Evolutionary conservation across 92 coral and sea anemone species (phyloP).

Genomic region (Phenganax stokvisi): DNA sequence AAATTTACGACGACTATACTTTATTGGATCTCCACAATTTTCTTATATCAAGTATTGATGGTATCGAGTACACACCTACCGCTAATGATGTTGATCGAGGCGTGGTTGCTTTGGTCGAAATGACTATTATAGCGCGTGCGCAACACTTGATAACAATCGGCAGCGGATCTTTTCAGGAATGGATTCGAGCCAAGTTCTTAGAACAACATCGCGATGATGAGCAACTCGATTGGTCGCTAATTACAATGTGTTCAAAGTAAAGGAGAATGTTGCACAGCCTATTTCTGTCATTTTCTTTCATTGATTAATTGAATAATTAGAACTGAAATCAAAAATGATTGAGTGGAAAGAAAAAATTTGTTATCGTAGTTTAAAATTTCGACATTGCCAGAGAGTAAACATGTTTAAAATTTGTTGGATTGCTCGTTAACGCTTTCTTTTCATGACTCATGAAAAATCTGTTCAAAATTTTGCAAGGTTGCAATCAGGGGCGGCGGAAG

Average conservation of each 20-base stretch:
- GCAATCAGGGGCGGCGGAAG: too few species aligned
- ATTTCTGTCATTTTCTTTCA: too few species aligned
- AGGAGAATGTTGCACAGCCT: too few species aligned
- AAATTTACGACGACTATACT: not conserved
- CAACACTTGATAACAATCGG: constrained; percentile 81
- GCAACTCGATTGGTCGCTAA: constrained; percentile 9
- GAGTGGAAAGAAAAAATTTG: too few species aligned
- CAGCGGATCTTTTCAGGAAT: constrained; percentile 83
- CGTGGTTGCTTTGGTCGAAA: constrained; percentile 85
- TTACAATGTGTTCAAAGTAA: constrained; percentile 20
- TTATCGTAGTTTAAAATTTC: too few species aligned
- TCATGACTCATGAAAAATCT: too few species aligned
- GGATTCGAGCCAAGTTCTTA: constrained; percentile 78
- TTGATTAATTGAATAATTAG: too few species aligned
- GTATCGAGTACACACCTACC: constrained; percentile 51
- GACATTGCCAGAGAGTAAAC: too few species aligned
- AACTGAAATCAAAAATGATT: too few species aligned
- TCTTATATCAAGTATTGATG: constrained; percentile 41
- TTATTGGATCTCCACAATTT: constrained; percentile 47
- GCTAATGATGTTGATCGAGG: constrained; percentile 67
- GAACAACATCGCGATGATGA: constrained; percentile 45
- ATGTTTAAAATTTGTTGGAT: too few species aligned
- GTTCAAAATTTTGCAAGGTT: too few species aligned
- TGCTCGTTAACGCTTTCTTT: too few species aligned
- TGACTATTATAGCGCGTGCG: constrained; percentile 64